These are phyloP conservation scores for Vanessa cardui DNA, from an alignment of 2,888 invertebrate species.

Conservation along the genomic window DNA sequence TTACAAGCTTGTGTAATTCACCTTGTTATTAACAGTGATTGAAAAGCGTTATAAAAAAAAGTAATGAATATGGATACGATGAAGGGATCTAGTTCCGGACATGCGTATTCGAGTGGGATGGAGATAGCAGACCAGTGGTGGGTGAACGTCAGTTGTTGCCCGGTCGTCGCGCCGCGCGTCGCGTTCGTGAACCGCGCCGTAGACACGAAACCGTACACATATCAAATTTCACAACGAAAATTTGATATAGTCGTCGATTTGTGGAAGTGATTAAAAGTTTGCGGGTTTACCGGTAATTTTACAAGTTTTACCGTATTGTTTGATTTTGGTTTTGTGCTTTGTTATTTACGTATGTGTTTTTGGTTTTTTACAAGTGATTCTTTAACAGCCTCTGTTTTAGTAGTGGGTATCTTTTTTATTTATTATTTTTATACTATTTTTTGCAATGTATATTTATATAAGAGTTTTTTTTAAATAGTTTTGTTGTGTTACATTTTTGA, in stretches of 20 bases:
- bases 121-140: slow-evolving; percentile 58
- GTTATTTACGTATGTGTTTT: slow-evolving; percentile 65
- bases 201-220: slow-evolving; percentile 63
- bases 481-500: slow-evolving; percentile 45
- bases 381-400: slow-evolving; percentile 62
- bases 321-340: slow-evolving; percentile 47
- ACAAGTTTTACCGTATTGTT: slow-evolving; percentile 46
- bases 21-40: slow-evolving; percentile 28
- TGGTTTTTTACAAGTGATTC: slow-evolving; percentile 64
- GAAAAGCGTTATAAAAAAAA: slow-evolving; percentile 29
- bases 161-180: slow-evolving; percentile 67
- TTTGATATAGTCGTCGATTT: slow-evolving; percentile 79
- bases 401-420: slow-evolving; percentile 62
- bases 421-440: slow-evolving; percentile 46
- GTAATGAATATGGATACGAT: slow-evolving; percentile 38
- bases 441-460: slow-evolving; percentile 33
- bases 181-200: slow-evolving; percentile 44
- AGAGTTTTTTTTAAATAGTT: slow-evolving; percentile 41
- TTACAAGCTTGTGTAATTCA: slow-evolving; percentile 24
- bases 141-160: slow-evolving; percentile 69
- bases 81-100: slow-evolving; percentile 72
- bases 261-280: slow-evolving; percentile 73
- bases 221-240: slow-evolving; percentile 81
- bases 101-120: slow-evolving; percentile 77
- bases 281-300: slow-evolving; percentile 65